A percentile compares a stretch with the other conserved stretches of the same genome.
Evolutionary conservation across 2,797 vertebrate species (phyloP).

Genomic region (Zenarchopterus dispar): DNA sequence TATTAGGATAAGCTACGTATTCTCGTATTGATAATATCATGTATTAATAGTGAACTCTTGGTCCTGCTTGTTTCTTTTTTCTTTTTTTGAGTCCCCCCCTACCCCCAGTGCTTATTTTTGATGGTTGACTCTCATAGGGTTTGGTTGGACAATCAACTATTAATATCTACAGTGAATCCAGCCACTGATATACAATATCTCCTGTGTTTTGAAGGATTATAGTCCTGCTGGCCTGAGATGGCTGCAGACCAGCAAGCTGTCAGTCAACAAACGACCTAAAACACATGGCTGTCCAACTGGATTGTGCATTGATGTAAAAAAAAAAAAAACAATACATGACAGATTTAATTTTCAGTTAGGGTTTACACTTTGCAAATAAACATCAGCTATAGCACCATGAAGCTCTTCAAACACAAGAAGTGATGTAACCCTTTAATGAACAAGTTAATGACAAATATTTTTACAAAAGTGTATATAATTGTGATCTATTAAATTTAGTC

Average conservation of each 20-base stretch:
- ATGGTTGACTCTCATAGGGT: conserved; percentile 41
- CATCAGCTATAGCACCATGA: too few species aligned
- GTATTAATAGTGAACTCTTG: too few species aligned
- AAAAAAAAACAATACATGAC: too few species aligned
- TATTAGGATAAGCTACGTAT: background rate
- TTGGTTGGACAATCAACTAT: conserved; percentile 73
- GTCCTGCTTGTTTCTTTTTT: background rate
- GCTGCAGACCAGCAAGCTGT: conserved; percentile 40
- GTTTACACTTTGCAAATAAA: too few species aligned
- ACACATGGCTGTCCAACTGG: too few species aligned
- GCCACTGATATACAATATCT: conserved; percentile 59
- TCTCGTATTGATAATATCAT: background rate
- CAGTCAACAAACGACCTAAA: conserved; percentile 34
- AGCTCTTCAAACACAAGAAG: too few species aligned
- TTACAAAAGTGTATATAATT: too few species aligned
- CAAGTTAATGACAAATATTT: too few species aligned
- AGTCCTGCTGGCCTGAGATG: conserved; percentile 35
- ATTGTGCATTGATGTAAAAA: too few species aligned
- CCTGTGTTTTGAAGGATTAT: conserved; percentile 64
- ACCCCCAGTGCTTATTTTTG: conserved; percentile 31
- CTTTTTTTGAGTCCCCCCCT: background rate
- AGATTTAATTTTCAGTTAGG: too few species aligned
- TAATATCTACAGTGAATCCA: conserved; percentile 66
- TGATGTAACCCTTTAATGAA: too few species aligned
- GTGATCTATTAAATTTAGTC: too few species aligned